phyloP scores from a whole-genome alignment of 2,888 invertebrate species.

The Calameuta filiformis region DNA sequence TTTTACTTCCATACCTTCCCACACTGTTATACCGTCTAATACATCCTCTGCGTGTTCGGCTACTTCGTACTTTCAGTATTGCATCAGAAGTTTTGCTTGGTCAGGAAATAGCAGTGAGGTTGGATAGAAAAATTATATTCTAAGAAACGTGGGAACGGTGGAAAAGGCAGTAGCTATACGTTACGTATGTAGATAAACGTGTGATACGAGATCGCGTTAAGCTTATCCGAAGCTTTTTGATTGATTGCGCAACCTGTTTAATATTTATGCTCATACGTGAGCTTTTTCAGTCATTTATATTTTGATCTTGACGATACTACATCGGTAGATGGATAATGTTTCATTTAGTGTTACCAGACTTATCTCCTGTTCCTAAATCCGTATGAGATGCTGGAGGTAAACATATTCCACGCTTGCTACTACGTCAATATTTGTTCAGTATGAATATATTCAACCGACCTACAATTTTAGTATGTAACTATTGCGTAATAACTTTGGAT shows the following conservation, averaged over 20 bases:
- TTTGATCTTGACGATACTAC: neutral
- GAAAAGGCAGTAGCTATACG: neutral
- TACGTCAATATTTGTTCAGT: neutral
- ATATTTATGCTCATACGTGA: constrained; percentile 17
- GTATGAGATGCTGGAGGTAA: neutral
- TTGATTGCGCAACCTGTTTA: constrained; percentile 31
- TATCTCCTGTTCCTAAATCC: neutral
- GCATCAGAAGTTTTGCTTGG: neutral
- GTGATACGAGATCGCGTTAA: constrained; percentile 8
- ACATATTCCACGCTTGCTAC: neutral
- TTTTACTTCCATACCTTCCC: constrained; percentile 14
- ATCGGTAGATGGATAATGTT: neutral
- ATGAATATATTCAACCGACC: neutral
- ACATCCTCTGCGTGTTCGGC: neutral
- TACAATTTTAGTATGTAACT: neutral
- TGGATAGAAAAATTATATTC: neutral
- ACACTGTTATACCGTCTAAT: neutral
- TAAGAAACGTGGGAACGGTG: neutral
- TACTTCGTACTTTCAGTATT: neutral
- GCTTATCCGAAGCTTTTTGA: constrained; percentile 32
- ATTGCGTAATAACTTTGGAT: neutral
- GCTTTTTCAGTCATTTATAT: neutral
- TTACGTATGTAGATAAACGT: neutral
- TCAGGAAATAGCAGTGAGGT: neutral
- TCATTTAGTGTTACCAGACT: neutral